Evolutionary conservation across 1,140 invertebrate genomes (phyloP).

Genomic region (Anoplophora glabripennis): DNA sequence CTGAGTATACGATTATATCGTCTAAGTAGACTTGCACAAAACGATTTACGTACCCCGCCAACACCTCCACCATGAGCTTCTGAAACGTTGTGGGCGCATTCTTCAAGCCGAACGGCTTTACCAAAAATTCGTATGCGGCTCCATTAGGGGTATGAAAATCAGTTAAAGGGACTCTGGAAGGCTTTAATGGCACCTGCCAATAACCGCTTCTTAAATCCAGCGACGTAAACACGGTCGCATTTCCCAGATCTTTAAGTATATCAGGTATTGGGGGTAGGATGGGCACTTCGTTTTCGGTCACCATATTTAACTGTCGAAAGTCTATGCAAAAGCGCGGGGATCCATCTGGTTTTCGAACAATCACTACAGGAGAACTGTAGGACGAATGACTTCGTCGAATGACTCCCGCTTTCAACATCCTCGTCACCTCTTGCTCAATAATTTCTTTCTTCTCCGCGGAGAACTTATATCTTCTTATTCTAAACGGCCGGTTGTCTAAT

Average conservation of each 20-base stretch:
- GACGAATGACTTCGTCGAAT: too few species aligned
- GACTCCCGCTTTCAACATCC: too few species aligned
- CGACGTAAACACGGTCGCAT: conserved; percentile 23
- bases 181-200: conserved; percentile 31
- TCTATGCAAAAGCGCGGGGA: too few species aligned
- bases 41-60: conserved; percentile 15
- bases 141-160: conserved; percentile 35
- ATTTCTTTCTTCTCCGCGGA: too few species aligned
- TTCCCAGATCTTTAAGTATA: conserved; percentile 13
- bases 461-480: too few species aligned
- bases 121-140: conserved; percentile 26
- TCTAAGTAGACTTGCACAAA: conserved; percentile 24
- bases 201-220: conserved; percentile 33
- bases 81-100: conserved; percentile 31
- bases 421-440: too few species aligned
- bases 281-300: too few species aligned
- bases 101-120: conserved; percentile 35
- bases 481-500: too few species aligned
- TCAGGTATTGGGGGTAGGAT: conserved; percentile 13
- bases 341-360: too few species aligned
- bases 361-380: too few species aligned
- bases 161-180: conserved; percentile 18
- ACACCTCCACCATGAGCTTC: conserved; percentile 21
- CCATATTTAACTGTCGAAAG: too few species aligned
- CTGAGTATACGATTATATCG: conserved; percentile 10